phyloP scores from a whole-genome alignment of 1,140 invertebrate genomes.

The Apis dorsata region DNA sequence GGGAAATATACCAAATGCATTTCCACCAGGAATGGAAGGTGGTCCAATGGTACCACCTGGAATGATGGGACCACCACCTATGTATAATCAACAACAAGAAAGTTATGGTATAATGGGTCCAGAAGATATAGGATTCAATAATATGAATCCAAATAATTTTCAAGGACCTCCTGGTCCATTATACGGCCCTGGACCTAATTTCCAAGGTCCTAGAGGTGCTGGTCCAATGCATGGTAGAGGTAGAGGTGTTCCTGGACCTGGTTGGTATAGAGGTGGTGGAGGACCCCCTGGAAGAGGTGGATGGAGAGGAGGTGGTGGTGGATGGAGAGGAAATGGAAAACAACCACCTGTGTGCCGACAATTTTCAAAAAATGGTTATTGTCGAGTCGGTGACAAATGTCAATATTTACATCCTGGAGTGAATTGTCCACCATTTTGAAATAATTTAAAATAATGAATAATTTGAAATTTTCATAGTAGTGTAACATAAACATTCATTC shows the following conservation, averaged over 20 bases:
- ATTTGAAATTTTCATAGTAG: neutral
- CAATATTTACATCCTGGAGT: slow-evolving; percentile 88
- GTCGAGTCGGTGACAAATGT: slow-evolving; percentile 88
- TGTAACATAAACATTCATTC: slow-evolving; percentile 7
- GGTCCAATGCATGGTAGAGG: slow-evolving; percentile 81
- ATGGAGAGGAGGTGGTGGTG: slow-evolving; percentile 78
- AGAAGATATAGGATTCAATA: slow-evolving; percentile 74
- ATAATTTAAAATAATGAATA: neutral
- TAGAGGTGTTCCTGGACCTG: slow-evolving; percentile 70
- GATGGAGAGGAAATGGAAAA: slow-evolving; percentile 79
- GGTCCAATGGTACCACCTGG: slow-evolving; percentile 73
- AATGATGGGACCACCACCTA: slow-evolving; percentile 78
- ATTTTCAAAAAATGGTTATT: slow-evolving; percentile 88
- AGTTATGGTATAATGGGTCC: slow-evolving; percentile 71
- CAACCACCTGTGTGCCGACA: slow-evolving; percentile 84
- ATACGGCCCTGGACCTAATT: slow-evolving; percentile 74
- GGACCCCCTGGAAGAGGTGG: slow-evolving; percentile 72
- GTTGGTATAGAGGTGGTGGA: slow-evolving; percentile 73
- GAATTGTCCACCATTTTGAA: slow-evolving; percentile 81
- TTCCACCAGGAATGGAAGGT: slow-evolving; percentile 75
- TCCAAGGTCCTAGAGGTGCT: slow-evolving; percentile 78
- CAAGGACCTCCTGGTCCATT: slow-evolving; percentile 74
- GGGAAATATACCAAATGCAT: slow-evolving; percentile 63
- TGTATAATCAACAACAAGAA: slow-evolving; percentile 79
- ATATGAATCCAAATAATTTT: slow-evolving; percentile 67